Evolutionary conservation across 2,888 invertebrate genomes (phyloP).

Genomic region (Cabera pusaria): DNA sequence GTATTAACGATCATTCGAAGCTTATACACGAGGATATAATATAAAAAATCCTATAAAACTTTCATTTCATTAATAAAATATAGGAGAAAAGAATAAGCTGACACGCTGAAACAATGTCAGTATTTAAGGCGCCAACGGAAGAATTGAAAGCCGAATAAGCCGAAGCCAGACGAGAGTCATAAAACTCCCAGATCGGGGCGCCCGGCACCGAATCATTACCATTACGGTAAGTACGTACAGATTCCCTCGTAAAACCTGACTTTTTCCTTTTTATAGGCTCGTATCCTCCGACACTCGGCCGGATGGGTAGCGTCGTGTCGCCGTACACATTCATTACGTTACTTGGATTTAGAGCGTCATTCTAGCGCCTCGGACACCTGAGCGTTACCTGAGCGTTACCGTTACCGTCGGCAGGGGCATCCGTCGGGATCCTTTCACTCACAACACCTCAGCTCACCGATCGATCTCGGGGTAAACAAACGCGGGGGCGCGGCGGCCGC

Average conservation of each 20-base stretch:
- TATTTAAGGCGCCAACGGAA: conserved; percentile 5
- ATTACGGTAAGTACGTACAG: conserved; percentile 51
- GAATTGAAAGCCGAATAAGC: conserved; percentile 32
- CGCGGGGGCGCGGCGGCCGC: conserved; percentile 65
- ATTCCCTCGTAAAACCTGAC: conserved; percentile 56
- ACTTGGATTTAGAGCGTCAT: no score
- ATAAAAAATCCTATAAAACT: no score
- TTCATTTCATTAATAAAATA: no score
- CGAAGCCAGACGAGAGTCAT: conserved; percentile 36
- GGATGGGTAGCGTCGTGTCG: conserved; percentile 34
- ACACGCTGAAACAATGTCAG: conserved; percentile 2
- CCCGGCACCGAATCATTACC: conserved; percentile 49
- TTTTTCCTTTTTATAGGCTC: conserved; percentile 56
- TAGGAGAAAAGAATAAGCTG: background rate
- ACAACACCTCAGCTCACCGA: conserved; percentile 70
- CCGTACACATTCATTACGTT: conserved; percentile 16
- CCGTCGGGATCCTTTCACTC: conserved; percentile 48
- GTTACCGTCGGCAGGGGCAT: conserved; percentile 10
- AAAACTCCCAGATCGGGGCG: conserved; percentile 43
- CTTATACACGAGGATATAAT: no score
- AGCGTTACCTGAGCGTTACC: conserved; percentile 48
- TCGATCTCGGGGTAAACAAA: conserved; percentile 60
- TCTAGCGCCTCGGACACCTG: conserved; percentile 13
- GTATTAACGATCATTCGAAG: no score
- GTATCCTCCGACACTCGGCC: conserved; percentile 36